Percentiles rank a stretch among this genome's conserved stretches.
Evolutionary conservation across 2,113 vertebrate species (phyloP).

Genomic region (Coracopsis vasa): DNA sequence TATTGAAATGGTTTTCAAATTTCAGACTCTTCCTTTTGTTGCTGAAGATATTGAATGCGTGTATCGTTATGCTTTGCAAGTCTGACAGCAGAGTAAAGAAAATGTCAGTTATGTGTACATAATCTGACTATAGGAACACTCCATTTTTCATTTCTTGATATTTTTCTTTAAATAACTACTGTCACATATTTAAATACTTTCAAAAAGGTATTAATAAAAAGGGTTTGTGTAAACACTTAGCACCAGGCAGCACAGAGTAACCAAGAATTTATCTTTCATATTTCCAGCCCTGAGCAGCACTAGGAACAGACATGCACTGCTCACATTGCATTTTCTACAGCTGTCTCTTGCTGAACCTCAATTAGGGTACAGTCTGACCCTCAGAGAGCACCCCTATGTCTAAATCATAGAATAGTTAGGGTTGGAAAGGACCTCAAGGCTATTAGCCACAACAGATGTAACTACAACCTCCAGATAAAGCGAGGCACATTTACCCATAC

Average conservation of each 20-base stretch:
- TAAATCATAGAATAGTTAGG: background rate
- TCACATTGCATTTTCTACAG: background rate
- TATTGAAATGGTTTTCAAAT: background rate
- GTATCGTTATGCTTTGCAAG: background rate
- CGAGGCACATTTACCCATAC: background rate
- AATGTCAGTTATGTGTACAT: background rate
- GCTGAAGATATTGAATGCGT: background rate
- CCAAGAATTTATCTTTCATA: background rate
- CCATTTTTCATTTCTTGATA: background rate
- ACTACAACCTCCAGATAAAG: background rate
- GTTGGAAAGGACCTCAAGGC: background rate
- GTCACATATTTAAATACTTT: background rate
- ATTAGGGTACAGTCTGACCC: background rate
- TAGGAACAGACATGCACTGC: background rate
- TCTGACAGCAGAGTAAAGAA: background rate
- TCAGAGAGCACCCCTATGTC: background rate
- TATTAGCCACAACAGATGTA: background rate
- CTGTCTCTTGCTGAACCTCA: background rate
- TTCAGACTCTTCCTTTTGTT: background rate
- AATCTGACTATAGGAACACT: background rate
- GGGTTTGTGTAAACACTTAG: background rate
- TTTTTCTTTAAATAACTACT: background rate
- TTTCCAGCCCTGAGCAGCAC: background rate
- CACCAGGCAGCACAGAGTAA: background rate
- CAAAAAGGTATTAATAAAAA: background rate